Percentiles rank a stretch among this genome's conserved stretches.
Evolutionary conservation across 2,888 invertebrate genomes (phyloP).

Genomic region (Geotrupes spiniger): DNA sequence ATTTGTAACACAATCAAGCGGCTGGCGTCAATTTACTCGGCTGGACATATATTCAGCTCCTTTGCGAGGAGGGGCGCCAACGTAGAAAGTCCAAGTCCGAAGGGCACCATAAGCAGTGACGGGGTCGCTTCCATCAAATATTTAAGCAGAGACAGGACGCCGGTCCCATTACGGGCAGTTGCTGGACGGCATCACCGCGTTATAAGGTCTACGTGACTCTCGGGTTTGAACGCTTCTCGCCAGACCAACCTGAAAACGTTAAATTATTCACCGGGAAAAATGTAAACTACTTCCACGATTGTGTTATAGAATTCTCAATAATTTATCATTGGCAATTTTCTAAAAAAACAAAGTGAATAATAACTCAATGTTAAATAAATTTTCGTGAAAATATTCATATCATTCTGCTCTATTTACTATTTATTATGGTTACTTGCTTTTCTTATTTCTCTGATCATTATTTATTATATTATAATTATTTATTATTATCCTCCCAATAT

Average conservation of each 20-base stretch:
- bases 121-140: conserved; percentile 23
- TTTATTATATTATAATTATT: too few relatives aligned
- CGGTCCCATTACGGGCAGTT: conserved; percentile 19
- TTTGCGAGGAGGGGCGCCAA: background rate
- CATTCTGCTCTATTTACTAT: too few relatives aligned
- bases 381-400: too few relatives aligned
- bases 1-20: background rate
- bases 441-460: too few relatives aligned
- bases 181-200: conserved; percentile 14
- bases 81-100: conserved; percentile 13
- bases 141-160: conserved; percentile 11
- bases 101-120: conserved; percentile 27
- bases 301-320: conserved; percentile 15
- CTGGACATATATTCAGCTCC: background rate
- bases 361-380: too few relatives aligned
- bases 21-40: background rate
- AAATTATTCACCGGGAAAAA: conserved; percentile 17
- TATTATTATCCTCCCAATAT: too few relatives aligned
- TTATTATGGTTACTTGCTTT: too few relatives aligned
- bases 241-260: conserved; percentile 5
- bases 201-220: conserved; percentile 17
- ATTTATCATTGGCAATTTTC: conserved; percentile 2
- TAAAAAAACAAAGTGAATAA: too few relatives aligned
- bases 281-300: conserved; percentile 20
- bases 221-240: conserved; percentile 11